Conservation (phyloP, 2,888 invertebrate species). For the Minunthozetes semirufus region DNA sequence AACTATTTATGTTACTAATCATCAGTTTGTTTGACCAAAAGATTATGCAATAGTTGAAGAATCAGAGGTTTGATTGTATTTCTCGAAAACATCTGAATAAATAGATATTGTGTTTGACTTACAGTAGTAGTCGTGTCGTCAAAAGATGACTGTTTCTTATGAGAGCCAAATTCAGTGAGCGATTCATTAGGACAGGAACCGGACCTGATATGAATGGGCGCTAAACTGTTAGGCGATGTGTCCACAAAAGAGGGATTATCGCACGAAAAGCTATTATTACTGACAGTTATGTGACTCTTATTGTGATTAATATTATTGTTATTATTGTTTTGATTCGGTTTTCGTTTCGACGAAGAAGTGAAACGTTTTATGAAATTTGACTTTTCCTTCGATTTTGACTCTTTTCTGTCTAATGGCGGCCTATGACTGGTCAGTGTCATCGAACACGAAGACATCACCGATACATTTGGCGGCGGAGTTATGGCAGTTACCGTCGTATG, state of each 20-base stretch:
- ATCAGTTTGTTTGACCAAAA: too few species aligned
- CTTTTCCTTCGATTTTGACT: not conserved
- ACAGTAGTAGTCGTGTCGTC: conserved; percentile 25
- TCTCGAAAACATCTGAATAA: not conserved
- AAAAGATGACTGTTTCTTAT: conserved; percentile 25
- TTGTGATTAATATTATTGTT: not conserved
- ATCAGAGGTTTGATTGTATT: too few species aligned
- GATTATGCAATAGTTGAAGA: too few species aligned
- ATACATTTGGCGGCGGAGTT: conserved; percentile 49
- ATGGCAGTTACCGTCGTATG: conserved; percentile 34
- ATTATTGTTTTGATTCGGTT: not conserved
- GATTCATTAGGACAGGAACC: conserved; percentile 87
- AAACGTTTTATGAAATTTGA: conserved; percentile 24
- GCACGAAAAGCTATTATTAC: conserved; percentile 38
- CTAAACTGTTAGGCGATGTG: conserved; percentile 35
- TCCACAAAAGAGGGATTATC: conserved; percentile 42
- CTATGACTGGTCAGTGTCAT: conserved; percentile 14
- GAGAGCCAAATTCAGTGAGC: conserved; percentile 49
- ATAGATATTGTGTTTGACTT: not conserved
- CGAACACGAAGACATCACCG: conserved; percentile 6
- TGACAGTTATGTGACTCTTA: not conserved
- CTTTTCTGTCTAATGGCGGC: conserved; percentile 6
- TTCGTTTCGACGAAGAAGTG: not conserved
- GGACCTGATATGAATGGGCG: conserved; percentile 57
- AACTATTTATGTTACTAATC: too few species aligned